phyloP scores from a whole-genome alignment of 2,113 vertebrate species.

The Spea bombifrons region DNA sequence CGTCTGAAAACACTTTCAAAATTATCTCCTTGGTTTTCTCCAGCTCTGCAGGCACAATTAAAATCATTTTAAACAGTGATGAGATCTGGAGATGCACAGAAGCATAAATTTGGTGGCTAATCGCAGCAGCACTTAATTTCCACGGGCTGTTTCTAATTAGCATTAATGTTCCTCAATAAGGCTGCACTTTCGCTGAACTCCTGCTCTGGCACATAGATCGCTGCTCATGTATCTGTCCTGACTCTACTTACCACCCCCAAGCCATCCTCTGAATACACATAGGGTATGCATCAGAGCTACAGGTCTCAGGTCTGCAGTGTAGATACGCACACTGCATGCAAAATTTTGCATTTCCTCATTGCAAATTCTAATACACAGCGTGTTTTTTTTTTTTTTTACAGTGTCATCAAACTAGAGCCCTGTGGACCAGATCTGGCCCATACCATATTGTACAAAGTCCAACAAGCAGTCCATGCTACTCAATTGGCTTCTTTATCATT shows the following conservation, averaged over 20 bases:
- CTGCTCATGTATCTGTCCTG: constrained; percentile 35
- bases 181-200: constrained; percentile 47
- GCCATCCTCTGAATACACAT: constrained; percentile 4
- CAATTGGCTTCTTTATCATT: too few species aligned
- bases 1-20: constrained; percentile 25
- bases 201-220: constrained; percentile 41
- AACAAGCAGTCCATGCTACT: too few species aligned
- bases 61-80: constrained; percentile 49
- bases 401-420: too few species aligned
- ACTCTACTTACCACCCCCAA: constrained; percentile 6
- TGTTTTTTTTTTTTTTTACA: too few species aligned
- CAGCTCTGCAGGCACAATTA: constrained; percentile 48
- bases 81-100: constrained; percentile 49
- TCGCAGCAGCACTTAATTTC: constrained; percentile 49
- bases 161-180: constrained; percentile 50
- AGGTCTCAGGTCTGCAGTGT: background rate
- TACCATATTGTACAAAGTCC: too few species aligned
- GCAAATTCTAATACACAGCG: too few species aligned
- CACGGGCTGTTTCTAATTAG: constrained; percentile 49
- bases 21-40: constrained; percentile 30
- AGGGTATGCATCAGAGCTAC: background rate
- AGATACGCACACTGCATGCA: background rate
- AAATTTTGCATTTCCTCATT: too few species aligned
- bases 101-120: constrained; percentile 49
- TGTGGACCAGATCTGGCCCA: too few species aligned